Conservation (phyloP, 2,113 vertebrate species). For the Rhinoptilus africanus region DNA sequence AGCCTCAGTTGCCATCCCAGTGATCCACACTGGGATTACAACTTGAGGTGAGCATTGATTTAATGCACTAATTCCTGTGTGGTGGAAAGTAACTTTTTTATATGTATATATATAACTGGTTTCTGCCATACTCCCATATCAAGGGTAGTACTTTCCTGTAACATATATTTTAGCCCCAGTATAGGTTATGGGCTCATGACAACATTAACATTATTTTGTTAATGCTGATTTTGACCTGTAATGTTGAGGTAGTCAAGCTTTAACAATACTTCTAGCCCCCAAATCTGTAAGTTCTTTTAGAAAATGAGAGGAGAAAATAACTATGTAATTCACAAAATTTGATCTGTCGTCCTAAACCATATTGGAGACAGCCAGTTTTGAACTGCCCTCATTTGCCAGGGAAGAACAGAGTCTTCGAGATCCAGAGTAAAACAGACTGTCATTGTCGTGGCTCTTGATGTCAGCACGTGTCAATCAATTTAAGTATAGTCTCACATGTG, state of each 20-base stretch:
- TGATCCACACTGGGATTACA: not conserved
- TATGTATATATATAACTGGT: not conserved
- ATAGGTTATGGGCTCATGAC: not conserved
- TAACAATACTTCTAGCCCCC: not conserved
- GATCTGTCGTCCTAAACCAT: not conserved
- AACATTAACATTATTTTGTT: not conserved
- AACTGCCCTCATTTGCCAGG: not conserved
- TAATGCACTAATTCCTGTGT: not conserved
- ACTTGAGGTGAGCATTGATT: not conserved
- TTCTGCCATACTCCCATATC: not conserved
- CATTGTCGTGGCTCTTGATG: not conserved
- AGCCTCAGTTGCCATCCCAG: not conserved
- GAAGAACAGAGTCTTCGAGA: not conserved
- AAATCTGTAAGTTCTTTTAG: not conserved
- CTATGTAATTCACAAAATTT: not conserved
- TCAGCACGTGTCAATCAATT: not conserved
- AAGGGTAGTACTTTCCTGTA: not conserved
- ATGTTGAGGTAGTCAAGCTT: not conserved
- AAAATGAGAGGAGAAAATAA: not conserved
- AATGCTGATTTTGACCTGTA: not conserved
- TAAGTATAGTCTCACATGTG: not conserved
- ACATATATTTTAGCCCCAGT: not conserved
- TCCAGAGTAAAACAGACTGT: not conserved
- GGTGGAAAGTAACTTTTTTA: not conserved
- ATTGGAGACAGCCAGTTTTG: not conserved